A percentile compares a stretch with the other conserved stretches of the same genome.
Evolutionary conservation across 1,140 invertebrate species (phyloP).

Genomic region (Drosophila rhopaloa): DNA sequence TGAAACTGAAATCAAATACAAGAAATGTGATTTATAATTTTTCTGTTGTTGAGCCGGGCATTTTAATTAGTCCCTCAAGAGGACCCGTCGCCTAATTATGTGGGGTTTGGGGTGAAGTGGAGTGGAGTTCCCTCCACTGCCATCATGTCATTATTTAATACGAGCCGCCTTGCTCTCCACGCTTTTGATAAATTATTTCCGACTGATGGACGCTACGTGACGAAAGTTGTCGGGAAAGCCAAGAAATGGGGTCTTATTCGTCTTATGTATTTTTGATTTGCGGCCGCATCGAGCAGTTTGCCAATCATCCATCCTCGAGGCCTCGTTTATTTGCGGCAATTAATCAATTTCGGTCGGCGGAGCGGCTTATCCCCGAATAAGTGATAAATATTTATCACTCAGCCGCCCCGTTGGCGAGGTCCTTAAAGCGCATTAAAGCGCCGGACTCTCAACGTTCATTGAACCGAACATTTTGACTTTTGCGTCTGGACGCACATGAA

Average conservation of each 20-base stretch:
- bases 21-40: constrained; percentile 61
- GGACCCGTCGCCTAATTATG: constrained; percentile 54
- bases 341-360: constrained; percentile 69
- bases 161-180: constrained; percentile 23
- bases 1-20: constrained; percentile 42
- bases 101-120: neutral
- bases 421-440: constrained; percentile 25
- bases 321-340: constrained; percentile 77
- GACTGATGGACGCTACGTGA: constrained; percentile 69
- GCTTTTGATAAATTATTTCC: constrained; percentile 81
- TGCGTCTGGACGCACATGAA: constrained; percentile 74
- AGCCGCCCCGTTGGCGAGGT: constrained; percentile 8
- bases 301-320: constrained; percentile 25
- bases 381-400: constrained; percentile 80
- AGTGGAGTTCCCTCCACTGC: constrained; percentile 44
- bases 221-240: constrained; percentile 57
- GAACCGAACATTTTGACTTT: constrained; percentile 78
- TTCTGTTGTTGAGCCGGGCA: constrained; percentile 35
- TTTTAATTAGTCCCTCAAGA: constrained; percentile 45
- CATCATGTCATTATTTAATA: constrained; percentile 78
- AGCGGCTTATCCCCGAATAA: constrained; percentile 63
- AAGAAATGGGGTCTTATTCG: neutral
- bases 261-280: constrained; percentile 61
- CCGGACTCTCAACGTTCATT: constrained; percentile 64
- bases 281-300: constrained; percentile 35